phyloP scores from a whole-genome alignment of 1,140 invertebrate genomes.

The Colletes gigas region DNA sequence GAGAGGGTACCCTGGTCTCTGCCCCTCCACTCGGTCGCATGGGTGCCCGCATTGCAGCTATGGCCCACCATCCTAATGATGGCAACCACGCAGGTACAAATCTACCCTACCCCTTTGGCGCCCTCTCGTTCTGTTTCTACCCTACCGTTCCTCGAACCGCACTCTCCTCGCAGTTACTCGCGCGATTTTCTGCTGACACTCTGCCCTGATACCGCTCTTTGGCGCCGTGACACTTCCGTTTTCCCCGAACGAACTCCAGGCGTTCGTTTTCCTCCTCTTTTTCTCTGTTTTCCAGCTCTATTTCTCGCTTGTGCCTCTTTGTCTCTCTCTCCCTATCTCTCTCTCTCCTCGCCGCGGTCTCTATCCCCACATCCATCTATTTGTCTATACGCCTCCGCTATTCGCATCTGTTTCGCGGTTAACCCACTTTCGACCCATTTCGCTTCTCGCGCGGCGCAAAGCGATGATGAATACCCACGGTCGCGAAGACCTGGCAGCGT shows the following conservation, averaged over 20 bases:
- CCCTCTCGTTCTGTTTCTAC: constrained; percentile 28
- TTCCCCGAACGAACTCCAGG: constrained; percentile 52
- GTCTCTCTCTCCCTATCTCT: constrained; percentile 4
- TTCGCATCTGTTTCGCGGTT: constrained; percentile 58
- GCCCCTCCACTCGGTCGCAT: constrained; percentile 68
- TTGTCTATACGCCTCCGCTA: constrained; percentile 14
- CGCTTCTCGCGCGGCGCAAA: constrained; percentile 21
- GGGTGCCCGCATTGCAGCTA: constrained; percentile 77
- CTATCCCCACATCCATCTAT: constrained; percentile 3
- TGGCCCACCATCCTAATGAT: constrained; percentile 76
- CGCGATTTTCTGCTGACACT: constrained; percentile 71
- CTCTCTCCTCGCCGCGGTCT: not conserved
- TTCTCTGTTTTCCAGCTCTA: not conserved
- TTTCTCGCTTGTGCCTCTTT: not conserved
- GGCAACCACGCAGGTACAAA: constrained; percentile 73
- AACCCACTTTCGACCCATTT: constrained; percentile 57
- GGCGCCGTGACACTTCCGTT: constrained; percentile 45
- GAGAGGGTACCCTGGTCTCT: constrained; percentile 46
- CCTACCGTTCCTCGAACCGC: constrained; percentile 15
- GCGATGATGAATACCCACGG: constrained; percentile 33
- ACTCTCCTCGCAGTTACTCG: constrained; percentile 10
- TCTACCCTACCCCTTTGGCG: constrained; percentile 55
- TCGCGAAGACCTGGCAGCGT: constrained; percentile 10
- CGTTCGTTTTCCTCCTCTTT: constrained; percentile 8
- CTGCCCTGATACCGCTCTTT: constrained; percentile 55